Evolutionary conservation across 1,140 invertebrate species (phyloP), one percentile per base, ranked within the genome.

Genomic region (Pollicipes pollicipes): DNA sequence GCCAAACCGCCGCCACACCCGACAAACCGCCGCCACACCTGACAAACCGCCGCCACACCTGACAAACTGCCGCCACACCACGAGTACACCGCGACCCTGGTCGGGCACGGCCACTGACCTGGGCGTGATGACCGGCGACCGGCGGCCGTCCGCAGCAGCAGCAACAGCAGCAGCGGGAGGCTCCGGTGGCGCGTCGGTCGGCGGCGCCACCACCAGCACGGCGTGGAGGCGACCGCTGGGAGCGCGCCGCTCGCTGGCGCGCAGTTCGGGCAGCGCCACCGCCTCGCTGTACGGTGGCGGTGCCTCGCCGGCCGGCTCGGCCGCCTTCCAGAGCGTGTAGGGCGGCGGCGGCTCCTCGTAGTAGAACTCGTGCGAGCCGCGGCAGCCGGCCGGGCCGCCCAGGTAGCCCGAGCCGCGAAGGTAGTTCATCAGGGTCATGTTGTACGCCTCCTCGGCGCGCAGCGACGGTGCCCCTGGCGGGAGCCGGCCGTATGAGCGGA

Each of bases 311-410:
- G 72, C 70, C 21, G 70, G 68, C 26, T 71, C 70, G 16, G 73
- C 71, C 27, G 73, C 71, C 66, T 74, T 74, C 73, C 73, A 74
- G 6, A 72, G 31, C 24, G 70, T 69, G 68, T 74, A 74, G 30
- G 73, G 71, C 27, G 73, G 73, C 29, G 71, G 72, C 26, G 71
- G 71, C 69, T 72, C 70, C 68, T 74, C 71, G 28, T 73, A 35
- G 66, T 72, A 74, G 45, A 74, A 74, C 21, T 74, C 73, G 71
- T 69, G 76, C 78, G 84, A 84, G 85, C 78, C 87, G 82, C 69
- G 90, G 85, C 77, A 91, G 89, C 72, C 89, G 84, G 75, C 88
- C 86, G 58, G 89, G 80, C 28, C 93, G 90, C 75, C 89, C 85
- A 69, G 90, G 83, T 24, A 93, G 80, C 30, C 88, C 88, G 2